phyloP scores from a whole-genome alignment of 1,140 invertebrate genomes.

The Amyelois transitella region DNA sequence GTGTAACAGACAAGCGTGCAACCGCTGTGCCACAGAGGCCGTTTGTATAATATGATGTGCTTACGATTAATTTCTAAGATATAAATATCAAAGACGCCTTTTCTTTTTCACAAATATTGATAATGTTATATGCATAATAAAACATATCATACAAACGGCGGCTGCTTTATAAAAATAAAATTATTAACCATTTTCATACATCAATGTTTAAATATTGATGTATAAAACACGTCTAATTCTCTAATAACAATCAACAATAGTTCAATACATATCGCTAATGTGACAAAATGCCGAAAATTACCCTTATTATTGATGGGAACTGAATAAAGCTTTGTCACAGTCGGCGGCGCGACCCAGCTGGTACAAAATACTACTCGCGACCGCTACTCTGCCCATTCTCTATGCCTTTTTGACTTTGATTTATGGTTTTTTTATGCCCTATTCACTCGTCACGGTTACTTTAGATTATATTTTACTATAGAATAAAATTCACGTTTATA shows the following conservation, averaged over 20 bases:
- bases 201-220: constrained; percentile 1
- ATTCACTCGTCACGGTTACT: constrained; percentile 67
- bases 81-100: too few species aligned
- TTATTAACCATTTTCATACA: not conserved
- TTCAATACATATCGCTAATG: constrained; percentile 59
- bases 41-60: too few species aligned
- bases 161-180: too few species aligned
- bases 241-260: constrained; percentile 50
- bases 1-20: too few species aligned
- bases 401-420: constrained; percentile 78
- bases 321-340: constrained; percentile 45
- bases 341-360: constrained; percentile 47
- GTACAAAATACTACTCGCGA: constrained; percentile 53
- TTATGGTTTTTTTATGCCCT: constrained; percentile 74
- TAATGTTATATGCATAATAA: too few species aligned
- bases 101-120: too few species aligned
- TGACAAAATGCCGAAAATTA: constrained; percentile 69
- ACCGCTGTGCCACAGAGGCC: too few species aligned
- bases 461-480: constrained; percentile 42
- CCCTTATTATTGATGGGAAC: constrained; percentile 70
- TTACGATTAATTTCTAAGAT: too few species aligned
- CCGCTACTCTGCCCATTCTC: constrained; percentile 66
- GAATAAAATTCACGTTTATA: constrained; percentile 9
- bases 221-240: constrained; percentile 15
- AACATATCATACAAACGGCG: too few species aligned